These are phyloP conservation scores for Itoplectis maculator DNA, from an alignment of 2,888 invertebrate species.

Conservation along the genomic window DNA sequence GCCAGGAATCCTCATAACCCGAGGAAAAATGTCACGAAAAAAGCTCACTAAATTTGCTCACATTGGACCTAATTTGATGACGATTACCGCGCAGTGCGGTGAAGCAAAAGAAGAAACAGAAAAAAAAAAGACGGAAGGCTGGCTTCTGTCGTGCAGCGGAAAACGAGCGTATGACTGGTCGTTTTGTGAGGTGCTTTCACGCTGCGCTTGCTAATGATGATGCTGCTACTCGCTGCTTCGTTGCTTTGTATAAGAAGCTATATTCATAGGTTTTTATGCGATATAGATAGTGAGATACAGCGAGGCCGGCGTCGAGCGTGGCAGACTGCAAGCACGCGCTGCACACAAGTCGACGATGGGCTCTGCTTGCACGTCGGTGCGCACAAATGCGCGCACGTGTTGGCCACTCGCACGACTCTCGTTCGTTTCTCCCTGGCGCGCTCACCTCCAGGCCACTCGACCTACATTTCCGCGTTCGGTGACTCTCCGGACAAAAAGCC, in stretches of 20 bases:
- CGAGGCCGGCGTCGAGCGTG: too few species aligned
- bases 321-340: neutral
- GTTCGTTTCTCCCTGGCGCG: conserved; percentile 24
- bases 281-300: conserved; percentile 5
- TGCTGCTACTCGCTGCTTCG: conserved; percentile 20
- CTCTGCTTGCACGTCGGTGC: neutral
- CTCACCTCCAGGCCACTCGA: conserved; percentile 44
- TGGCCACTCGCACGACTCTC: neutral
- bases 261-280: neutral
- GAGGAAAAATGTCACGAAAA: too few species aligned
- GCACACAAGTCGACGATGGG: too few species aligned
- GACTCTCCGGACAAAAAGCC: conserved; percentile 19
- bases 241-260: conserved; percentile 22
- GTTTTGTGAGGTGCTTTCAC: conserved; percentile 24
- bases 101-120: neutral
- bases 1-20: too few species aligned
- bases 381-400: neutral
- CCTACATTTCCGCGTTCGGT: conserved; percentile 47
- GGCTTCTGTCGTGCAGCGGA: neutral
- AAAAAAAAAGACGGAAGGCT: neutral
- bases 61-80: neutral
- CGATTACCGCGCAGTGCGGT: neutral
- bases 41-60: neutral
- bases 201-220: conserved; percentile 31
- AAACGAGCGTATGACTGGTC: conserved; percentile 9